Base-by-base conservation (phyloP, 2,797 vertebrate species). In the Xyrichtys novacula region DNA sequence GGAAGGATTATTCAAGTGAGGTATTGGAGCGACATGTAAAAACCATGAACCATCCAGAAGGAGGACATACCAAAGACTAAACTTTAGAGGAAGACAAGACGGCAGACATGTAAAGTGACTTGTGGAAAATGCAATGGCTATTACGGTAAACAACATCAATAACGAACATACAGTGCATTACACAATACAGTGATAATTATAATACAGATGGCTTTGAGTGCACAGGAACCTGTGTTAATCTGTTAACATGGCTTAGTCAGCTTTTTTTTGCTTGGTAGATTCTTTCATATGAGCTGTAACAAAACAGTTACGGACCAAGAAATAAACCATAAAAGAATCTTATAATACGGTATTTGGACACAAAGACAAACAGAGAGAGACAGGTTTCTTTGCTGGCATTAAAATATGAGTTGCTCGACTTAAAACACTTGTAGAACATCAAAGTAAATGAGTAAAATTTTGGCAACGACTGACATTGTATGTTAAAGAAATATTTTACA, bases 121-220 rank as follows among this genome's bases (percentile, higher is more conserved):
- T 2, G 57, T 83, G 74, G 72, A 74, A 85, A 89, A 84, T 65
- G 65, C 71, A 74, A 84, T 29, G 50, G 15, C 82, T 72, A 74
- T 77, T 62, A 84, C 36, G 61, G 82, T 91, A 89, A 87, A 92
- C 83, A 63, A 85, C 47, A 64, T 85, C 42, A 52, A 84, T 60
- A 68, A 82, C 52, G 53, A 67, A 85, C 71, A 76, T 34, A 87
- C 83, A 88, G 76, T 84, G 88, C 76, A 75, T 86, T 74, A 88
- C 28, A 89, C 74, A 71, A 83, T 76, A 89, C 74, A 84, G 61
- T 74, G 67, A 81, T 81, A 71, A 28, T 73, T 82, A 84, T 78
- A 88, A 90, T 83, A 92, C 87, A 89, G 87, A 90, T 92, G 89
- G 88, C 85, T 83, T 89, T 20, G 72, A 81, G 64, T 62, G 84